A percentile compares a stretch with the other conserved stretches of the same genome.
Conservation (phyloP, 2,888 invertebrate species). For the Caenorhabditis macrosperma region DNA sequence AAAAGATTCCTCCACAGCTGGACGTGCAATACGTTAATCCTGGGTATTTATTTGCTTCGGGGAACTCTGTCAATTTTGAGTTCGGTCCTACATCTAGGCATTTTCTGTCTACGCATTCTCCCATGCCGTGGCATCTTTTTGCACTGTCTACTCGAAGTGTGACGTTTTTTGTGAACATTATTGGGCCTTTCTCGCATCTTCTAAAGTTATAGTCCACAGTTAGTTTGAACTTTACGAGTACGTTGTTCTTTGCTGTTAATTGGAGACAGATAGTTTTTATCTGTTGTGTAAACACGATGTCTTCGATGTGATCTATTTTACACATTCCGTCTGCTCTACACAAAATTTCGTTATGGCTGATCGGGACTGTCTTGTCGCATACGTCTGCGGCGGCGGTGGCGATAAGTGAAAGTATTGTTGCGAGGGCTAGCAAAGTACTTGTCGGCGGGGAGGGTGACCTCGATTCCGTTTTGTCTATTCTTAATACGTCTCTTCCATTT, state of each 20-base stretch:
- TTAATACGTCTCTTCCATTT: not conserved
- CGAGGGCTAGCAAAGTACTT: not conserved
- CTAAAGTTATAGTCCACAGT: not conserved
- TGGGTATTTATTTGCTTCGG: not conserved
- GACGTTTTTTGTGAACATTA: conserved; percentile 13
- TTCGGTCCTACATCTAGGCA: not conserved
- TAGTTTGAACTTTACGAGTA: no score
- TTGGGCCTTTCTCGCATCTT: conserved; percentile 2
- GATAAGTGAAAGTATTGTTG: not conserved
- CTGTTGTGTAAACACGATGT: conserved; percentile 1
- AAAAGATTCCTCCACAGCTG: conserved; percentile 8
- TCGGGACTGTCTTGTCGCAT: not conserved
- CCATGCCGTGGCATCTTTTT: conserved; percentile 15
- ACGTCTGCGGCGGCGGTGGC: not conserved
- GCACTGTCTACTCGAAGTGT: not conserved
- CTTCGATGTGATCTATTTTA: not conserved
- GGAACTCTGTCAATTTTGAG: not conserved
- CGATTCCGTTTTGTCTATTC: not conserved
- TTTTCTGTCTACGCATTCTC: not conserved
- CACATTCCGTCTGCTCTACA: not conserved
- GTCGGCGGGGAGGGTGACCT: conserved; percentile 1
- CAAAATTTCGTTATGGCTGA: not conserved
- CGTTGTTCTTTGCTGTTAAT: not conserved
- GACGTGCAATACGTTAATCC: conserved; percentile 4
- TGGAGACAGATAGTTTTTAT: conserved; percentile 1